Conservation (phyloP, 2,113 vertebrate species). For the Mesitornis unicolor region DNA sequence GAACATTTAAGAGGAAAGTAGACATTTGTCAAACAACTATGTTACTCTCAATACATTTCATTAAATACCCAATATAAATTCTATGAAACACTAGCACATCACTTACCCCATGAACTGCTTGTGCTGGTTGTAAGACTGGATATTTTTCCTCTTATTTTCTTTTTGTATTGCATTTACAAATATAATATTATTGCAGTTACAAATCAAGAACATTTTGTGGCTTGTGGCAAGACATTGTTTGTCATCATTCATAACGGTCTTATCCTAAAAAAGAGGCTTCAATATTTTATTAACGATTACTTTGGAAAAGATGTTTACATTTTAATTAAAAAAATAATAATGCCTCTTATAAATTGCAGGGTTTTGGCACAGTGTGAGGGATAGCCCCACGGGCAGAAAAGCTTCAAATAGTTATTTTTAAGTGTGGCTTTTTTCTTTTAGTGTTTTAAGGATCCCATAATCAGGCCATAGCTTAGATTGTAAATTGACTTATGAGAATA, state of each 20-base stretch:
- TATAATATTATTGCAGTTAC: not conserved
- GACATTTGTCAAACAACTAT: not conserved
- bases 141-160: not conserved
- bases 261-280: slow-evolving; percentile 30
- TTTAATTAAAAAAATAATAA: not conserved
- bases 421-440: not conserved
- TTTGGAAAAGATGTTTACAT: not conserved
- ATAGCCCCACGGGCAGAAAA: not conserved
- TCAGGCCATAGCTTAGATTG: not conserved
- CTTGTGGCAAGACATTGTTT: not conserved
- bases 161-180: not conserved
- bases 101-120: not conserved
- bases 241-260: not conserved
- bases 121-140: not conserved
- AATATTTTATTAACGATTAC: slow-evolving; percentile 25
- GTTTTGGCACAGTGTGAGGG: not conserved
- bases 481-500: not conserved
- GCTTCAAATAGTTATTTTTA: not conserved
- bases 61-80: not conserved
- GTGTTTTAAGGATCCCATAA: not conserved
- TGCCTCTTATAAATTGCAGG: not conserved
- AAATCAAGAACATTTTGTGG: not conserved
- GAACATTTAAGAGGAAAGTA: not conserved
- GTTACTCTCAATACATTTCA: not conserved
- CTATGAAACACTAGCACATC: not conserved